Conservation (phyloP, 2,113 vertebrate species). For the Verasper variegatus region DNA sequence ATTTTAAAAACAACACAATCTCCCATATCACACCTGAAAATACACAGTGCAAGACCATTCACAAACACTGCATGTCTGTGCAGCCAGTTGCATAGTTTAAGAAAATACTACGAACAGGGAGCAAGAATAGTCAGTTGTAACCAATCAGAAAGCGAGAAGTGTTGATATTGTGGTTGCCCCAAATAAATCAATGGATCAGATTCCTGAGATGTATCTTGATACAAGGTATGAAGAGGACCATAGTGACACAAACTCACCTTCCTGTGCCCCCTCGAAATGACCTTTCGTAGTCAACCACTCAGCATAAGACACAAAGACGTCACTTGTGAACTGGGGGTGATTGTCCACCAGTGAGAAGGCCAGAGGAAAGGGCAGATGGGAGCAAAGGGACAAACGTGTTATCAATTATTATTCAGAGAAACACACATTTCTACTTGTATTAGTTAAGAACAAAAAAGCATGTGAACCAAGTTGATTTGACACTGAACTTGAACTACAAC, state of each 20-base stretch:
- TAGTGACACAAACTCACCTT: slow-evolving; percentile 82
- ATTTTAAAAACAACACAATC: too few species aligned
- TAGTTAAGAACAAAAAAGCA: slow-evolving; percentile 38
- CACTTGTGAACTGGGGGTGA: slow-evolving; percentile 92
- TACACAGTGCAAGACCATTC: slow-evolving; percentile 14
- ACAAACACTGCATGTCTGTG: too few species aligned
- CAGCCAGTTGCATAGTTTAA: too few species aligned
- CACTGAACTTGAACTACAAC: slow-evolving; percentile 47
- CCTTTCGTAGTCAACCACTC: slow-evolving; percentile 97
- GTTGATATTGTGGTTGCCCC: too few species aligned
- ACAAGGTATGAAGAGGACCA: too few species aligned
- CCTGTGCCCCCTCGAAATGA: slow-evolving; percentile 95
- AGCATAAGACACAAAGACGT: slow-evolving; percentile 94
- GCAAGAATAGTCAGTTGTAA: too few species aligned
- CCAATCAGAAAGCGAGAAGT: too few species aligned
- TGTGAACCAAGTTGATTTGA: slow-evolving; percentile 57
- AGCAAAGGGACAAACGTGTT: neutral
- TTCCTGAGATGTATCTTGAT: too few species aligned
- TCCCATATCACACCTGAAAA: neutral
- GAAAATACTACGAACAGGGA: too few species aligned
- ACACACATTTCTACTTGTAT: slow-evolving; percentile 34
- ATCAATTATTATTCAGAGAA: neutral
- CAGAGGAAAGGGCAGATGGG: slow-evolving; percentile 73
- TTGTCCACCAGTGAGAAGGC: slow-evolving; percentile 93
- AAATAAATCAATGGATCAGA: too few species aligned